A percentile compares a stretch with the other conserved stretches of the same genome.
phyloP scores from a whole-genome alignment of 2,797 vertebrate species.

The Dendrocincla fuliginosa region DNA sequence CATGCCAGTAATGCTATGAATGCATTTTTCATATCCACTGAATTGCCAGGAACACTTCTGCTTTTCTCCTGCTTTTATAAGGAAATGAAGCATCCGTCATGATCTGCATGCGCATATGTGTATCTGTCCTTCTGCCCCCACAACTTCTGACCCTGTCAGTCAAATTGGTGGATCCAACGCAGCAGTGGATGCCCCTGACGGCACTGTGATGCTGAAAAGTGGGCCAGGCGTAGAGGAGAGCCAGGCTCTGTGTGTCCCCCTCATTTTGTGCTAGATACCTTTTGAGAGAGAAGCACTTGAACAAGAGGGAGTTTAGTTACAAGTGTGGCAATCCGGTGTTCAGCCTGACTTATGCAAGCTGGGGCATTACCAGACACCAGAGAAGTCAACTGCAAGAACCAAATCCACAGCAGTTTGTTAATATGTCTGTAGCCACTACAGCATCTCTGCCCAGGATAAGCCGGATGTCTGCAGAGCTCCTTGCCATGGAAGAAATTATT shows the following conservation, averaged over 20 bases:
- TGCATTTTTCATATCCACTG: constrained; percentile 12
- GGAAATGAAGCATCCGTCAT: background rate
- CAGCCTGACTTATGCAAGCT: background rate
- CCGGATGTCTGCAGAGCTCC: background rate
- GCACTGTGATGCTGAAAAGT: background rate
- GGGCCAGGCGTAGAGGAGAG: background rate
- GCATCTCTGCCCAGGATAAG: background rate
- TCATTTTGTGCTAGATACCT: background rate
- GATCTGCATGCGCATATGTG: background rate
- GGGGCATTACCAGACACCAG: background rate
- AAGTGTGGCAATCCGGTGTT: background rate
- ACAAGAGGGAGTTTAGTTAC: background rate
- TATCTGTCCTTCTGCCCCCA: background rate
- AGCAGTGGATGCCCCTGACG: background rate
- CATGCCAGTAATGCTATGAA: constrained; percentile 25
- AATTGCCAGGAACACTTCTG: constrained; percentile 21
- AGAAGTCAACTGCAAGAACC: background rate
- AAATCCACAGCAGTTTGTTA: background rate
- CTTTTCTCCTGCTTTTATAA: constrained; percentile 28
- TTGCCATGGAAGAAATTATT: background rate
- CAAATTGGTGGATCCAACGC: background rate
- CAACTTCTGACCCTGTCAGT: background rate
- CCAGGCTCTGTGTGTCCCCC: background rate
- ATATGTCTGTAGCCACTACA: background rate
- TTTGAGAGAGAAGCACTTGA: background rate